phyloP scores from a whole-genome alignment of 2,888 invertebrate genomes.

The Augochlorella aurata region DNA sequence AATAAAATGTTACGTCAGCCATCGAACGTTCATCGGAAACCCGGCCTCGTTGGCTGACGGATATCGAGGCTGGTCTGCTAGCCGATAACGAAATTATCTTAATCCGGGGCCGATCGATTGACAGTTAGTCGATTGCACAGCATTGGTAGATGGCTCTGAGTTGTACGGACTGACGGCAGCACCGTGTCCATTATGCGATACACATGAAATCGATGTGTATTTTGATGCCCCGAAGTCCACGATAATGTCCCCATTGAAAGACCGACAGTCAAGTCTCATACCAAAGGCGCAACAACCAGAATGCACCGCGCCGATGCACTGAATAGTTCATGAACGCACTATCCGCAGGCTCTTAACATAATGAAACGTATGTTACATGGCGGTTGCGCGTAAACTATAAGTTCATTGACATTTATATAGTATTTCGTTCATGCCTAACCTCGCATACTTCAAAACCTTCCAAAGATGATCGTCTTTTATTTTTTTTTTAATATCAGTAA shows the following conservation, averaged over 20 bases:
- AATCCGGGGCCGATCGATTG: constrained; percentile 74
- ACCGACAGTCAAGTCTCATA: constrained; percentile 42
- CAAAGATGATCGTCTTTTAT: not conserved
- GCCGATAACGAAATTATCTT: constrained; percentile 76
- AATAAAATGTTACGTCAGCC: constrained; percentile 71
- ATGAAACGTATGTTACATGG: constrained; percentile 8
- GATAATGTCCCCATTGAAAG: constrained; percentile 65
- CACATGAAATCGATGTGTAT: constrained; percentile 63
- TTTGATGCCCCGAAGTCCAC: constrained; percentile 59
- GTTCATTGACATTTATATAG: not conserved
- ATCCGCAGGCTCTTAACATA: constrained; percentile 29
- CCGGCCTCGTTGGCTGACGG: constrained; percentile 68
- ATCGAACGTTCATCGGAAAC: constrained; percentile 68
- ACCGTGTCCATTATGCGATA: constrained; percentile 63
- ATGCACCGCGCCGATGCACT: constrained; percentile 30
- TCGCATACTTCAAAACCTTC: not conserved
- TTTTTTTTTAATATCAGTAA: not conserved
- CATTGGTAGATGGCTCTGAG: constrained; percentile 64
- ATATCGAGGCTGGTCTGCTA: constrained; percentile 65
- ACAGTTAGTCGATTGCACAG: constrained; percentile 73
- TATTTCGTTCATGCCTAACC: not conserved
- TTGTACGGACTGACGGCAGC: constrained; percentile 56
- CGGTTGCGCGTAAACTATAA: not conserved
- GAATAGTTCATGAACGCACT: constrained; percentile 37
- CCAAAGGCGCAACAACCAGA: constrained; percentile 51